Percentiles rank a stretch among this genome's conserved stretches.
Evolutionary conservation across 2,888 invertebrate genomes (phyloP).

Genomic region (Epinotia ramella): DNA sequence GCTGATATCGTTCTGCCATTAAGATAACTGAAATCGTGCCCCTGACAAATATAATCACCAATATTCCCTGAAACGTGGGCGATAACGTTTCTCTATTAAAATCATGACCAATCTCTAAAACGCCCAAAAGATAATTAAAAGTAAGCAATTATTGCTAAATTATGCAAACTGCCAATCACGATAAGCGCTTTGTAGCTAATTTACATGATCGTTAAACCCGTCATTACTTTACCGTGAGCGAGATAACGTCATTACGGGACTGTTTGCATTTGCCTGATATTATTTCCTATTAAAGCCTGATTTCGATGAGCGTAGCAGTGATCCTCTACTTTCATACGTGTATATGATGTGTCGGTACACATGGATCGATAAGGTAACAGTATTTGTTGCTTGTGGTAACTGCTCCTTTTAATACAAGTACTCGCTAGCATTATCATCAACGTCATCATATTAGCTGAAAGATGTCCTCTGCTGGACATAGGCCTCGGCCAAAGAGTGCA

Average conservation of each 20-base stretch:
- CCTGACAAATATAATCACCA: neutral
- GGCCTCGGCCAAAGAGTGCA: too few relatives aligned
- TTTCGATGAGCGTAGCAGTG: too few relatives aligned
- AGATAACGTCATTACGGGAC: conserved; percentile 3
- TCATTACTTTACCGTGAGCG: conserved; percentile 11
- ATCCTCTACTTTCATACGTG: too few relatives aligned
- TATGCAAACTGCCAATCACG: conserved; percentile 43
- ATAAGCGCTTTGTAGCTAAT: conserved; percentile 33
- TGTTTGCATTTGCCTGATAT: neutral
- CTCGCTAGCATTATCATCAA: too few relatives aligned
- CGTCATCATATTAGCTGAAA: too few relatives aligned
- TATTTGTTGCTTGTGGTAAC: too few relatives aligned
- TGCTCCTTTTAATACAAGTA: too few relatives aligned
- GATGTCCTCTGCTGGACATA: too few relatives aligned
- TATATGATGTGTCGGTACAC: too few relatives aligned
- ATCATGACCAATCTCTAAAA: conserved; percentile 4
- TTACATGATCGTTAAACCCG: conserved; percentile 39
- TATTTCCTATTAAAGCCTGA: neutral
- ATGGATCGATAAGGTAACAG: too few relatives aligned
- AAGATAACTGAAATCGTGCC: neutral
- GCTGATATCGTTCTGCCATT: too few relatives aligned
- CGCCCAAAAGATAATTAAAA: conserved; percentile 24
- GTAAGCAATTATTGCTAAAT: conserved; percentile 26
- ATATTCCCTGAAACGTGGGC: neutral
- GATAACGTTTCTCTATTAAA: neutral